Base-by-base conservation (phyloP, 2,113 vertebrate genomes). In the Dasyurus viverrinus region DNA sequence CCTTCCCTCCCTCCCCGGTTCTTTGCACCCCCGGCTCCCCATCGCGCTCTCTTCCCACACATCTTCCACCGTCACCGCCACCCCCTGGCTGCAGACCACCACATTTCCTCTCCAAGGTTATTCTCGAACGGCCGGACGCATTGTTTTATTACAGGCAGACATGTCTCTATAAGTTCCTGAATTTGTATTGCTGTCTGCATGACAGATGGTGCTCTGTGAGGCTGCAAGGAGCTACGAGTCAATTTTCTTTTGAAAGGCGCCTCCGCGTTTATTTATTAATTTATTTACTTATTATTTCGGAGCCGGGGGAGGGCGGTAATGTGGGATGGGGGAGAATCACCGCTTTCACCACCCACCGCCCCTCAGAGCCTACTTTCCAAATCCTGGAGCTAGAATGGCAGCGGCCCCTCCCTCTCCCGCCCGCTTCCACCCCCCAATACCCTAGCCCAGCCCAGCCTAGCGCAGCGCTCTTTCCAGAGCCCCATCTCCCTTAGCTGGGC, bases 181-280 rank as follows among this genome's bases (percentile, higher is more conserved):
- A 52, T 96, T 98, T 97, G 97, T 97, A 96, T 94, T 96, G 98
- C 97, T 97, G 98, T 97, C 98, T 98, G 96, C 95, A 95, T 98
- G 98, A 98, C 98, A 98, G 98, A 99, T 98, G 98, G 98, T 98
- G 98, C 97, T 97, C 98, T 96, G 97, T 97, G 94, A 96, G 98
- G 96, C 97, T 97, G 95, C 96, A 95, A 97, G 98, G 98, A 98
- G 97, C 54, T 90, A 93, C 94, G 97, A 97, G 98, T 96, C 97
- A 97, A 96, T 97, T 98, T 97, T 96, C 98, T 96, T 97, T 92
- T 97, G 98, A 98, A 98, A 98, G 97, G 95, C 93, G 97, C 92
- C 94, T 94, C 92, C 92, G 26, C 93, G 90, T 93, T 55, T 92
- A 95, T 90, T 95, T 96, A 96, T 97, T 97, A 95, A 90, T 96